Evolutionary conservation across 2,888 invertebrate genomes (phyloP).

Genomic region (Colletes collaris): DNA sequence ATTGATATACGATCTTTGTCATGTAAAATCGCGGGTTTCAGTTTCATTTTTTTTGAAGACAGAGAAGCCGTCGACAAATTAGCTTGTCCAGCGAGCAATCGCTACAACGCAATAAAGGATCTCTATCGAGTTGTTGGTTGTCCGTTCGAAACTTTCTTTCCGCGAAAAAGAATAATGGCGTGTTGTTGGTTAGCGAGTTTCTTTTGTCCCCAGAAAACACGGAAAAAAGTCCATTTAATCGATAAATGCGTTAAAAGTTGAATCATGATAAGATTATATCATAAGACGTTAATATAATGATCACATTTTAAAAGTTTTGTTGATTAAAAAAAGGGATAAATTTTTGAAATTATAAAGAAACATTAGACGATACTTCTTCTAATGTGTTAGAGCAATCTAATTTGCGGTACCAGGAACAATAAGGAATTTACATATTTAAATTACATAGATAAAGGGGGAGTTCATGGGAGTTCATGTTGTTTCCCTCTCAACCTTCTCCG

Average conservation of each 20-base stretch:
- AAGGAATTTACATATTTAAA: slow-evolving; percentile 13
- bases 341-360: neutral
- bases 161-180: slow-evolving; percentile 34
- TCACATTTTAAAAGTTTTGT: too few species aligned
- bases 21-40: neutral
- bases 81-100: slow-evolving; percentile 13
- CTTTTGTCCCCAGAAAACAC: slow-evolving; percentile 13
- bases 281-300: too few species aligned
- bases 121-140: slow-evolving; percentile 13
- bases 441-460: slow-evolving; percentile 5
- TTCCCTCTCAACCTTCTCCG: too few species aligned
- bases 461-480: neutral
- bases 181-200: slow-evolving; percentile 40
- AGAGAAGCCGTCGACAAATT: slow-evolving; percentile 1
- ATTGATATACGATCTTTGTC: neutral
- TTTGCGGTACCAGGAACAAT: neutral
- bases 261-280: too few species aligned
- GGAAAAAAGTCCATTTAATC: slow-evolving; percentile 5
- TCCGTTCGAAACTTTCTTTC: slow-evolving; percentile 31
- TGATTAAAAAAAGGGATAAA: neutral
- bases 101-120: slow-evolving; percentile 39
- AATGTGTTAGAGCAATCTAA: neutral
- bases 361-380: neutral
- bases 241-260: slow-evolving; percentile 10
- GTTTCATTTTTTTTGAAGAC: neutral